Evolutionary conservation across 2,888 invertebrate species (phyloP).

Genomic region (Hydrotaea cyrtoneurina): DNA sequence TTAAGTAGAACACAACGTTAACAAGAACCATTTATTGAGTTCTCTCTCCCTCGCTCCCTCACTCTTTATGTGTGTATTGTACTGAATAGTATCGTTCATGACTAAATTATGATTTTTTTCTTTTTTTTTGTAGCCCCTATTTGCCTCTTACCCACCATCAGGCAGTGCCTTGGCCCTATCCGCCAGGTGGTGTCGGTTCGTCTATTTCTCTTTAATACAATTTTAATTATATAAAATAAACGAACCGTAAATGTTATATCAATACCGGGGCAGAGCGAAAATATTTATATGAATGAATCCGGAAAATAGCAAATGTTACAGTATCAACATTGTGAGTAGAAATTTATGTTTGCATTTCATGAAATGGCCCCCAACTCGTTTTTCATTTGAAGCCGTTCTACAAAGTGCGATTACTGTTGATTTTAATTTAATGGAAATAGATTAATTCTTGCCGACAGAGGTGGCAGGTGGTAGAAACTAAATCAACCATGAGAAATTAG

Average conservation of each 20-base stretch:
- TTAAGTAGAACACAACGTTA: not conserved
- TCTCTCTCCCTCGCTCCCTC: too few species aligned
- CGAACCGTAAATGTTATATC: slow-evolving; percentile 2
- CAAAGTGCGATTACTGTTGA: not conserved
- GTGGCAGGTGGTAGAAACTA: not conserved
- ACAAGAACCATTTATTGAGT: not conserved
- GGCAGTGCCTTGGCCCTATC: not conserved
- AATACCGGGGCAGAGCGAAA: not conserved
- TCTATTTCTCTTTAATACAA: not conserved
- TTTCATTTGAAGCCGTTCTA: not conserved
- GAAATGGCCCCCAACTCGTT: not conserved
- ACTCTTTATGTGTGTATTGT: not conserved
- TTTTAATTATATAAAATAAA: slow-evolving; percentile 26
- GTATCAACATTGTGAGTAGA: not conserved
- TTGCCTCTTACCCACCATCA: not conserved
- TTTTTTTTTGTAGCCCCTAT: not conserved
- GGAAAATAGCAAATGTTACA: slow-evolving; percentile 2
- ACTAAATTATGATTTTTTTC: not conserved
- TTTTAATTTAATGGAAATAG: not conserved
- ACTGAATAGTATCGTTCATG: not conserved
- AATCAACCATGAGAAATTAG: not conserved
- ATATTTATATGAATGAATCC: not conserved
- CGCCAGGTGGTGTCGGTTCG: not conserved
- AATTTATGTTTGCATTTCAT: not conserved
- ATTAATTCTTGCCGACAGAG: not conserved